Evolutionary conservation across 2,113 vertebrate species (phyloP).

Genomic region (Jacana jacana): DNA sequence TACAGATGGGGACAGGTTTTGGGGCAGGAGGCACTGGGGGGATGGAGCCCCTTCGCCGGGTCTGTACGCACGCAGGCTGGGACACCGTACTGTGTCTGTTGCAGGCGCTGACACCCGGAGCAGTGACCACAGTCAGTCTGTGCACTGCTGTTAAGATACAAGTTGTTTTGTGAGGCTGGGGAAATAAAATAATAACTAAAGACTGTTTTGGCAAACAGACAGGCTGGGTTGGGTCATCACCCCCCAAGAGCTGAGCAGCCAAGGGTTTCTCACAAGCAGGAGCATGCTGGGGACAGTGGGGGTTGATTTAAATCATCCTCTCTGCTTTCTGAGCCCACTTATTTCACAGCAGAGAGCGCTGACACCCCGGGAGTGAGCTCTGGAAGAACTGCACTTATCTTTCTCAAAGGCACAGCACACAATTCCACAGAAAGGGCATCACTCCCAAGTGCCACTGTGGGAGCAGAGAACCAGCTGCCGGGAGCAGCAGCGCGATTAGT

Average conservation of each 20-base stretch:
- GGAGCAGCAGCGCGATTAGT: not conserved
- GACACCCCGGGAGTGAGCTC: not conserved
- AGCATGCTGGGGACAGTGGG: rapidly evolving
- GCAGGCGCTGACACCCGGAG: too few relatives aligned
- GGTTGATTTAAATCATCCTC: not conserved
- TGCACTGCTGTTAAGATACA: too few relatives aligned
- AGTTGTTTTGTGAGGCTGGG: not conserved
- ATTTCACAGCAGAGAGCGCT: not conserved
- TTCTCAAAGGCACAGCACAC: not conserved
- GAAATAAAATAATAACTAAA: not conserved
- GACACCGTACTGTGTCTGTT: too few relatives aligned
- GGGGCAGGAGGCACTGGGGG: not conserved
- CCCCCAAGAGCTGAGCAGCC: not conserved
- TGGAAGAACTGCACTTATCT: not conserved
- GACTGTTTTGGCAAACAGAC: not conserved
- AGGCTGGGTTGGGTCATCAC: not conserved
- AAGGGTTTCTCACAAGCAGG: not conserved
- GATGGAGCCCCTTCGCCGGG: not conserved
- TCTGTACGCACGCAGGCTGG: not conserved
- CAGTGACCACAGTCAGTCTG: not conserved
- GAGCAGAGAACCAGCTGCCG: not conserved
- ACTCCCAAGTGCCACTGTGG: not conserved
- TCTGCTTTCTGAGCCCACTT: not conserved
- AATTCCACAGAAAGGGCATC: not conserved
- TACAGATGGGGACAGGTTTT: not conserved